Evolutionary conservation across 2,888 invertebrate species (phyloP), one percentile per base, ranked within the genome.

Genomic region (Drosophila ustulata): DNA sequence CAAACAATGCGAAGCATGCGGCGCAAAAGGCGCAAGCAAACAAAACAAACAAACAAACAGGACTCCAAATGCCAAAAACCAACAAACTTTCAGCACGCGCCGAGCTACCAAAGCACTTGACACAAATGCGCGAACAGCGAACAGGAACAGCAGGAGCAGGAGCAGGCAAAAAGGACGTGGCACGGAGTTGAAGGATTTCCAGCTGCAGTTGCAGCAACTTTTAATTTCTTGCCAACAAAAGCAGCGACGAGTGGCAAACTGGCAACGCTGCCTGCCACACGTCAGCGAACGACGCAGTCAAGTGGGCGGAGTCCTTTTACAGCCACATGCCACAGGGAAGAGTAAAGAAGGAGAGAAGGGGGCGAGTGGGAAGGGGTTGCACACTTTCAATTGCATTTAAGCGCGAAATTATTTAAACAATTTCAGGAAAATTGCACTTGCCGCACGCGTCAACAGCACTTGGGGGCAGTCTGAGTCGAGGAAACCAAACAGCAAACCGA

Each of bases 351-450:
- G 37, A 34, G 3, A 7, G 9, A 32, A 9, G 8, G 32, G 9
- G 37, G 26, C 26, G 46, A 18, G 18, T 18, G 30, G 6, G 30
- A 6, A 7, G 18, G 32, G 18, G 34, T 32, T 57, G 49, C 26
- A 63, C 78, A 83, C 82, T 82, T 77, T 82, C 85, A 82, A 86
- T 80, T 80, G 85, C 85, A 85, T 86, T 86, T 78, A 83, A 86
- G 86, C 87, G 87, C 72, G 70, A 89, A 86, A 86, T 86, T 86
- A 89, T 88, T 86, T 86, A 86, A 86, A 89, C 86, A 86, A 88
- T 86, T 89, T 89, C 70, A 69, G 75, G 80, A 85, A 80, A 82
- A 85, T 88, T 89, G 83, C 88, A 77, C 89, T 89, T 66, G 85
- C 84, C 89, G 74, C 83, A 89, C 64, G 82, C 89, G 88, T 89